Conservation (phyloP, 1,140 invertebrate genomes). For the Argopecten irradians region DNA sequence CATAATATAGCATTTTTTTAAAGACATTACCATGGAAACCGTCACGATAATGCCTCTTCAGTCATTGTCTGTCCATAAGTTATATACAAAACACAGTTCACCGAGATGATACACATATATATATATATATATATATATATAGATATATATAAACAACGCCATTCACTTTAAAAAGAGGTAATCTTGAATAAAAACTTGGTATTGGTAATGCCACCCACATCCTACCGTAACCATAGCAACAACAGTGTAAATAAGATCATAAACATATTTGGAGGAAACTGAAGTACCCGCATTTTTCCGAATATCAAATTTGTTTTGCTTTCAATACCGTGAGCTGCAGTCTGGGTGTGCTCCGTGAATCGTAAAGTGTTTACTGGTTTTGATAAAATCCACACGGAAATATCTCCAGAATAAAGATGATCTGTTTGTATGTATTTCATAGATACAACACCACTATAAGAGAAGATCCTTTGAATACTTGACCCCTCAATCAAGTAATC, state of each 20-base stretch:
- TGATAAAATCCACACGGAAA: not conserved
- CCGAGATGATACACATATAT: constrained; percentile 16
- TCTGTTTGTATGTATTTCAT: too few relatives aligned
- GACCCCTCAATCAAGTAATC: not conserved
- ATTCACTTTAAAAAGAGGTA: constrained; percentile 23
- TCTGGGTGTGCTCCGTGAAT: not conserved
- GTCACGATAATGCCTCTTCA: not conserved
- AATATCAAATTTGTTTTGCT: constrained; percentile 13
- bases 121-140: constrained; percentile 13
- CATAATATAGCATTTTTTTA: not conserved
- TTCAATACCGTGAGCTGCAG: not conserved
- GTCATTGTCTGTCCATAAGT: not conserved
- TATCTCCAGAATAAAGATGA: not conserved
- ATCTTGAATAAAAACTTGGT: constrained; percentile 19
- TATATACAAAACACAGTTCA: not conserved
- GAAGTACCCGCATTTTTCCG: constrained; percentile 14
- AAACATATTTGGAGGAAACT: constrained; percentile 18
- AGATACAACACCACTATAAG: not conserved
- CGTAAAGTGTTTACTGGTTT: not conserved
- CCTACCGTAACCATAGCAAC: constrained; percentile 8
- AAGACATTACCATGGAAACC: constrained; percentile 14
- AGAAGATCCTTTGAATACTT: not conserved
- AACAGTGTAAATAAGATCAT: constrained; percentile 23
- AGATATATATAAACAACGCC: constrained; percentile 17
- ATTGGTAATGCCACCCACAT: not conserved